Evolutionary conservation across 1,140 invertebrate species (phyloP).

Genomic region (Drosophila pachea): DNA sequence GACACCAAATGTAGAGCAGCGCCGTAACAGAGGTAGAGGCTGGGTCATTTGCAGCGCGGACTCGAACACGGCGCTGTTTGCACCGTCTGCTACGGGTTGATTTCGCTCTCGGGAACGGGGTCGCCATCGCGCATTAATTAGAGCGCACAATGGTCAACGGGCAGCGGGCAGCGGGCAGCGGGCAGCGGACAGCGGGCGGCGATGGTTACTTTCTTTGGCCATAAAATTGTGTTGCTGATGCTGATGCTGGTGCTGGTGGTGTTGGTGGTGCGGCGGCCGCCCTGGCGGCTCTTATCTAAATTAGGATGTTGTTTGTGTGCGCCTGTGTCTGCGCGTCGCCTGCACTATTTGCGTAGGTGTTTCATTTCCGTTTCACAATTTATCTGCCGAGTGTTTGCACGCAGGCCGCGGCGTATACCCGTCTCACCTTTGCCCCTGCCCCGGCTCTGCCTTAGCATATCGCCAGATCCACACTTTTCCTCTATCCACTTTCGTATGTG

Average conservation of each 20-base stretch:
- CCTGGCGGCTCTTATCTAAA: slow-evolving; percentile 73
- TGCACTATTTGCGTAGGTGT: slow-evolving; percentile 77
- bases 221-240: slow-evolving; percentile 45
- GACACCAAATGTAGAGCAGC: slow-evolving; percentile 64
- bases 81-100: slow-evolving; percentile 34
- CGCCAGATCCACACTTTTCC: slow-evolving; percentile 36
- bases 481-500: slow-evolving; percentile 66
- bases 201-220: slow-evolving; percentile 58
- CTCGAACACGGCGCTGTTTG: slow-evolving; percentile 34
- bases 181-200: slow-evolving; percentile 21
- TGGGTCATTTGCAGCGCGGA: slow-evolving; percentile 32
- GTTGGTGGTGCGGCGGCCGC: slow-evolving; percentile 13
- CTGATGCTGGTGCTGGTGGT: slow-evolving; percentile 4
- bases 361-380: slow-evolving; percentile 78
- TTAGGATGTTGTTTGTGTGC: slow-evolving; percentile 77
- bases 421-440: slow-evolving; percentile 48
- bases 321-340: slow-evolving; percentile 69
- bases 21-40: slow-evolving; percentile 21
- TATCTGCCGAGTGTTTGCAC: slow-evolving; percentile 67
- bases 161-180: neutral
- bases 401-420: slow-evolving; percentile 42
- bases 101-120: slow-evolving; percentile 38
- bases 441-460: slow-evolving; percentile 1
- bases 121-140: slow-evolving; percentile 68
- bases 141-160: slow-evolving; percentile 53